Evolutionary conservation across 2,797 vertebrate species (phyloP), one percentile per base, ranked within the genome.

Genomic region (Pseudochaenichthys georgianus): DNA sequence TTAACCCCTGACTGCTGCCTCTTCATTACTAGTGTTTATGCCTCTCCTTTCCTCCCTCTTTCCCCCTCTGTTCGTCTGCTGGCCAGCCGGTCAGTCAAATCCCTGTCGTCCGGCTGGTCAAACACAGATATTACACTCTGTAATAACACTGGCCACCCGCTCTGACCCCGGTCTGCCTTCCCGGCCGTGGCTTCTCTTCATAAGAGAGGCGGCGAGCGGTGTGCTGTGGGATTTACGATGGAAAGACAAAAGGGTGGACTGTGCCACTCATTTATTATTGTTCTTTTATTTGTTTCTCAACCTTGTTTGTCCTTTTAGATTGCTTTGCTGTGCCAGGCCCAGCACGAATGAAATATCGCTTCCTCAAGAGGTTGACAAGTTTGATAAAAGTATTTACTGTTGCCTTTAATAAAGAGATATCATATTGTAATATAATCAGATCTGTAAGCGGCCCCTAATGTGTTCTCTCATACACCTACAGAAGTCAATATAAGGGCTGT

Each of bases 41-140:
- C 88, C 94, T 93, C 90, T 92, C 86, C 88, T 89, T 85, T 88
- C 78, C 80, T 90, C 87, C 80, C 78, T 90, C 78, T 90, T 86
- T 88, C 79, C 82, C 85, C 89, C 85, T 86, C 87, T 85, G 87
- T 89, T 90, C 89, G 91, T 92, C 89, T 75, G 77, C 87, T 23
- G 65, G 84, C 91, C 87, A 82, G 90, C 86, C 90, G 90, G 92
- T 91, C 89, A 88, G 91, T 88, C 83, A 94, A 95, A 94, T 96
- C 90, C 91, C 87, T 92, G 69, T 91, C 94, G 93, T 93, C 91
- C 87, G 92, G 88, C 93, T 96, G 91, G 91, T 95, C 94, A 95
- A 94, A 95, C 92, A 93, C 78, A 93, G 93, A 95, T 94, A 93
- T 95, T 96, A 95, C 93, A 95, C 94, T 95, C 95, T 95, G 95